These are phyloP conservation scores for Haemorhous mexicanus DNA, from an alignment of 2,113 vertebrate genomes.

Conservation along the genomic window DNA sequence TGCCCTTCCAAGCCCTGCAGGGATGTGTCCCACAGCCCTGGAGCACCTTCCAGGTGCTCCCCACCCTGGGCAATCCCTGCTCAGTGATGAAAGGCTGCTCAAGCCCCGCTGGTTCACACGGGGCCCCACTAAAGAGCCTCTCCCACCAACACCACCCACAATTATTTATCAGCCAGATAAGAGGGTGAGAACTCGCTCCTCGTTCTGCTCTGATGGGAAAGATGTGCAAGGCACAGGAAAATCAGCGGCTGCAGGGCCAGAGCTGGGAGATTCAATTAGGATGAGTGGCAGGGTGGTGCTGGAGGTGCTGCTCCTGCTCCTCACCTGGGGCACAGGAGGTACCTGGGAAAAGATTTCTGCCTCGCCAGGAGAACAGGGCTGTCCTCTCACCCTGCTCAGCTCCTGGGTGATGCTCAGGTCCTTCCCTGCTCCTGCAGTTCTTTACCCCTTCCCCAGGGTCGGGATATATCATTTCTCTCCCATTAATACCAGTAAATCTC, in stretches of 20 bases:
- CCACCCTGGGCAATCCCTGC: background rate
- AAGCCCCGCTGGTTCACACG: background rate
- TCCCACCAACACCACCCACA: background rate
- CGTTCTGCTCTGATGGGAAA: background rate
- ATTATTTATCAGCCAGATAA: conserved; percentile 44
- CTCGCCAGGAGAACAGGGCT: background rate
- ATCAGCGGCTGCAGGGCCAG: background rate
- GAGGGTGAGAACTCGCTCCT: background rate
- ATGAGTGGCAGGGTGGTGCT: conserved; percentile 24
- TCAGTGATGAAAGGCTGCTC: conserved; percentile 27
- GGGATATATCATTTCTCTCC: background rate
- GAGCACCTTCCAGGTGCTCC: background rate
- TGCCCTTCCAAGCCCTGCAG: background rate
- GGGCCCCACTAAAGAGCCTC: background rate
- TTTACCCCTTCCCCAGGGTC: background rate
- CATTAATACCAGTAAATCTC: background rate
- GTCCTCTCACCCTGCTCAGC: background rate
- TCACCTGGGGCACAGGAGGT: background rate
- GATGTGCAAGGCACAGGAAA: background rate
- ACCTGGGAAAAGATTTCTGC: background rate
- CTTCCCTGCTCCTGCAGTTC: background rate
- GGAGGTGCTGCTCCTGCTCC: background rate
- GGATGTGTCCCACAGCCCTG: background rate
- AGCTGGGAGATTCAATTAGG: conserved; percentile 32
- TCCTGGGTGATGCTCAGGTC: background rate